A percentile compares a stretch with the other conserved stretches of the same genome.
These are phyloP conservation scores for Brachypalpus laphriformis DNA, from an alignment of 2,888 invertebrate species.

Conservation along the genomic window DNA sequence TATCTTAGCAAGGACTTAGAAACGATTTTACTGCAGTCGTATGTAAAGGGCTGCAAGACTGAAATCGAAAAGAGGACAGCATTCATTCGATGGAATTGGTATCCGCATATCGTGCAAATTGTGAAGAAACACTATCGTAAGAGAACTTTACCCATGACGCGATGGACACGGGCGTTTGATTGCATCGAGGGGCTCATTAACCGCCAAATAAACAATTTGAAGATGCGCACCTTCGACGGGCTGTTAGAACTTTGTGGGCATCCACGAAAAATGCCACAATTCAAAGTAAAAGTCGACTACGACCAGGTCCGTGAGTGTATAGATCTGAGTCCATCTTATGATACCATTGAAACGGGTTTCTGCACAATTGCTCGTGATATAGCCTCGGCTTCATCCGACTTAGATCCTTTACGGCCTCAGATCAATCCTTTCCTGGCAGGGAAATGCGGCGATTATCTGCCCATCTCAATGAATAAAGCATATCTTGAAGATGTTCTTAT, in stretches of 20 bases:
- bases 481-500: slow-evolving; percentile 84
- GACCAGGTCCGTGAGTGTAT: slow-evolving; percentile 78
- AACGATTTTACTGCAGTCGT: slow-evolving; percentile 74
- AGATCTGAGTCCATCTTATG: slow-evolving; percentile 85
- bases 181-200: slow-evolving; percentile 84
- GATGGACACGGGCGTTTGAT: slow-evolving; percentile 80
- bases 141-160: slow-evolving; percentile 76
- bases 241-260: slow-evolving; percentile 85
- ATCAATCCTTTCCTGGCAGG: slow-evolving; percentile 82
- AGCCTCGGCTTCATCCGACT: slow-evolving; percentile 84
- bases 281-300: slow-evolving; percentile 84
- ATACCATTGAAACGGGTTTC: slow-evolving; percentile 85
- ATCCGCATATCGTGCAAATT: slow-evolving; percentile 80
- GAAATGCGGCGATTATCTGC: slow-evolving; percentile 84
- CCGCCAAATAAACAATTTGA: slow-evolving; percentile 87
- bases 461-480: slow-evolving; percentile 85
- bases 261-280: slow-evolving; percentile 85
- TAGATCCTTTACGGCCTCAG: slow-evolving; percentile 84
- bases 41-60: slow-evolving; percentile 77
- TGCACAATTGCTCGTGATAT: slow-evolving; percentile 85
- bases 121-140: slow-evolving; percentile 80
- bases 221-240: slow-evolving; percentile 87
- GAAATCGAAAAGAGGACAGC: slow-evolving; percentile 81
- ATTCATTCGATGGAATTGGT: slow-evolving; percentile 82
- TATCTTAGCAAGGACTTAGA: slow-evolving; percentile 65